Percentiles rank a stretch among this genome's conserved stretches.
Evolutionary conservation across 2,888 invertebrate species (phyloP).

Genomic region (Scaptomyza flava): DNA sequence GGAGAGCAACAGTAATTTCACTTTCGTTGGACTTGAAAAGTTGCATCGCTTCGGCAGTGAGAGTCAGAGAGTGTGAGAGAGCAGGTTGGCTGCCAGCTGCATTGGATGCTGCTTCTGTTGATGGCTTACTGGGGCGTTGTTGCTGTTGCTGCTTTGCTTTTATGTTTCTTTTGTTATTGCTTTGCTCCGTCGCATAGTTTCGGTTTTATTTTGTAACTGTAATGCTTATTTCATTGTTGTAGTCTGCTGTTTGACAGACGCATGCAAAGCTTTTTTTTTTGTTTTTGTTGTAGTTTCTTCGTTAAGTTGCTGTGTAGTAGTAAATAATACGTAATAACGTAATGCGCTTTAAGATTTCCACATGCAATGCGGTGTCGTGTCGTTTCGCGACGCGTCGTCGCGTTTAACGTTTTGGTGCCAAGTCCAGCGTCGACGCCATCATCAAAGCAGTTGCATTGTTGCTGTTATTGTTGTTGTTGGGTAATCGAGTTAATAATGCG

Average conservation of each 20-base stretch:
- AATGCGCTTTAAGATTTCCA: constrained; percentile 74
- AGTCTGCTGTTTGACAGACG: constrained; percentile 37
- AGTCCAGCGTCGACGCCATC: constrained; percentile 74
- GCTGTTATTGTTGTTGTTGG: constrained; percentile 45
- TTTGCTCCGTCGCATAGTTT: constrained; percentile 57
- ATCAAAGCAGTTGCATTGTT: constrained; percentile 12
- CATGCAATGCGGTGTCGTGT: constrained; percentile 50
- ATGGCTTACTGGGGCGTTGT: constrained; percentile 56
- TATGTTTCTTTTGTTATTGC: constrained; percentile 29
- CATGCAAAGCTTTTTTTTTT: constrained; percentile 50
- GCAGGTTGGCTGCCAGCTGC: constrained; percentile 42
- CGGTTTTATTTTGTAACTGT: constrained; percentile 75
- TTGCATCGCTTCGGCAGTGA: constrained; percentile 51
- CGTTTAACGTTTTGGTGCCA: constrained; percentile 80
- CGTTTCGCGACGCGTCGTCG: constrained; percentile 30
- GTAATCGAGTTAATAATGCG: constrained; percentile 65
- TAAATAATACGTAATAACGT: constrained; percentile 66
- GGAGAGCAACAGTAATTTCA: constrained; percentile 64
- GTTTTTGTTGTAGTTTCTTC: constrained; percentile 27
- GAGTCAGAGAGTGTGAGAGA: constrained; percentile 30
- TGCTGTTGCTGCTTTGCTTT: constrained; percentile 22
- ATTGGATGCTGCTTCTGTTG: constrained; percentile 51
- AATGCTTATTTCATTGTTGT: constrained; percentile 67
- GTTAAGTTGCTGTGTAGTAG: constrained; percentile 32
- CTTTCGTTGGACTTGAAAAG: constrained; percentile 80